Evolutionary conservation across 23 tunicate genomes (phyloP), one percentile per base, ranked within the genome.

Genomic region (Halocynthia aurantium): DNA sequence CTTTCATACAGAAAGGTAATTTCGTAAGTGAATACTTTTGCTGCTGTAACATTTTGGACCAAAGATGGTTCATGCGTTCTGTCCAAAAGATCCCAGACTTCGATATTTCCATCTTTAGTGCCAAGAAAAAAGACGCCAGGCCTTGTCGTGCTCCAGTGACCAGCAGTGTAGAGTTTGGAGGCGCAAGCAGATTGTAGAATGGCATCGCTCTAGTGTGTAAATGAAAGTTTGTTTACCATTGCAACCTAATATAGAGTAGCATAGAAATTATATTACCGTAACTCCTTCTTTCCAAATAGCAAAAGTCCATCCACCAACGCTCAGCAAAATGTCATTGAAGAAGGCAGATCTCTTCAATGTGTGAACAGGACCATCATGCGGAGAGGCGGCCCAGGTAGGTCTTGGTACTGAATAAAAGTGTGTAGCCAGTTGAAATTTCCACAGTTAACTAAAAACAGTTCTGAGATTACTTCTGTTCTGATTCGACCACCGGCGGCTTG

Each of bases 51-150:
- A 63, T 96, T 96, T 70, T 96, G 99, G 11, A 87, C 84, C 10
- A 96, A 60, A 7, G 89, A 67, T 6, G 99, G 96, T 71, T 96
- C 99, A 65, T 96, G 91, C 49, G 99, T 96, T 57, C 91, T 82
- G 57, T 96, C 99, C 52, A 96, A 76, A 22, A 96, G 66, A 71
- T 96, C 99, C 99, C 99, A 96, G 13, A 92, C 98, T 78, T 96
- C 99, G 13, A 96, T 76, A 79, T 96, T 87, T 74, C 99, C 99
- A 67, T 96, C 93, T 52, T 81, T 62, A 55, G 99, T 90, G 57
- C 86, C 93, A 19, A 96, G 83, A 57, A 82, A 89, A 62, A 96
- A 89, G 11, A 96, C 88, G 44, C 83, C 89, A 7, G 99, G 93
- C 49, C 99, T 57, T 6, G 93, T 96, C 9, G 87, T 71, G 62